Evolutionary conservation across 2,797 vertebrate species (phyloP).

Genomic region (Mus minutoides): DNA sequence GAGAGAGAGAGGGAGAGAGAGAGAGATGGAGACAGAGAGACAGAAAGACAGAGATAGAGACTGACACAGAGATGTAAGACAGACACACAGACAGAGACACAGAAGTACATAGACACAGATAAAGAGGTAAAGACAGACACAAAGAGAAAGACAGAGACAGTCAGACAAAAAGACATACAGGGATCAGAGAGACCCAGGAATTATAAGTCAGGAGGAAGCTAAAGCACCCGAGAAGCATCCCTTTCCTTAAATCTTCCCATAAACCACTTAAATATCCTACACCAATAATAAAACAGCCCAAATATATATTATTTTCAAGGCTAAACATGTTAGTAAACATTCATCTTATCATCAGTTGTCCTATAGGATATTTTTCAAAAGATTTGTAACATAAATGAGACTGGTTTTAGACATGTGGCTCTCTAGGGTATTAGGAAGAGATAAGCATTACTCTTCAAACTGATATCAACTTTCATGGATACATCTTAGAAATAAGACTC

Average conservation of each 20-base stretch:
- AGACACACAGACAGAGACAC: no score
- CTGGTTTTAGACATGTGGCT: neutral
- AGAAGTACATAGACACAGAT: no score
- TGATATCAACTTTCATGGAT: neutral
- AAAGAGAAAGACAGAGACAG: neutral
- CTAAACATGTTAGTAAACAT: neutral
- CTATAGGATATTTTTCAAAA: neutral
- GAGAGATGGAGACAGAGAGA: no score
- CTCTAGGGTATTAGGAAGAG: constrained; percentile 18
- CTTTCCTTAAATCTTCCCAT: neutral
- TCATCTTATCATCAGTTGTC: neutral
- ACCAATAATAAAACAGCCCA: neutral
- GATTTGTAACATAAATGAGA: neutral
- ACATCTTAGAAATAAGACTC: neutral
- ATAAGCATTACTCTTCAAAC: neutral
- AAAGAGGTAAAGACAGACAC: neutral
- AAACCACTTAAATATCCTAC: neutral
- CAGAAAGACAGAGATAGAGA: no score
- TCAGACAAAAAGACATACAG: neutral
- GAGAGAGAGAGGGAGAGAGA: neutral
- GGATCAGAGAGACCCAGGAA: no score
- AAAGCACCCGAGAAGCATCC: neutral
- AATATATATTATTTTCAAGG: neutral
- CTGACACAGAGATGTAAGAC: no score
- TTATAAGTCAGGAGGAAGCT: neutral